These are phyloP conservation scores for Nothocercus nigrocapillus DNA, from an alignment of 2,113 vertebrate genomes.

Conservation along the genomic window DNA sequence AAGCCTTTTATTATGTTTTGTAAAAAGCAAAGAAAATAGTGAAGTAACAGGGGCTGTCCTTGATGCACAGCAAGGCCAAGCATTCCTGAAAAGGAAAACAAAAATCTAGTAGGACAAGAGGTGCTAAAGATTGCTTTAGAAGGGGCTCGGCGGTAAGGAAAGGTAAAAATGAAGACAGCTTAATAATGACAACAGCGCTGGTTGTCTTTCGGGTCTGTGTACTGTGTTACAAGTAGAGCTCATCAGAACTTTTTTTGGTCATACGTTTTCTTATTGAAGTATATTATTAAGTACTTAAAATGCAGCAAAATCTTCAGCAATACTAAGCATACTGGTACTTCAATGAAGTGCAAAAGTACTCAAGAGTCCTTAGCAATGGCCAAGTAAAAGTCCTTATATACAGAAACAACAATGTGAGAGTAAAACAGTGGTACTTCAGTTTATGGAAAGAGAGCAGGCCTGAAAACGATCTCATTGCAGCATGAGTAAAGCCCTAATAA, in stretches of 20 bases:
- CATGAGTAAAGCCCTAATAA: neutral
- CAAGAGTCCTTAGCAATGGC: neutral
- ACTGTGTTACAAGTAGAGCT: neutral
- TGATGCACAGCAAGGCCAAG: slow-evolving; percentile 51
- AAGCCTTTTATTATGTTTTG: slow-evolving; percentile 60
- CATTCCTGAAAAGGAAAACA: slow-evolving; percentile 57
- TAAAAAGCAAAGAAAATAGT: slow-evolving; percentile 46
- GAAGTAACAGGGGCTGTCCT: slow-evolving; percentile 55
- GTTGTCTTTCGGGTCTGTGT: neutral
- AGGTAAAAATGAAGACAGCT: slow-evolving; percentile 22
- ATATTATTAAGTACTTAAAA: neutral
- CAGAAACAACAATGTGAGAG: neutral
- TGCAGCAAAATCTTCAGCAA: neutral
- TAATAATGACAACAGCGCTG: neutral
- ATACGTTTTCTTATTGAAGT: neutral
- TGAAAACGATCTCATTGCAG: neutral
- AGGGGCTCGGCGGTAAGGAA: neutral
- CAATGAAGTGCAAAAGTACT: neutral
- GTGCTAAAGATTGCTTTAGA: slow-evolving; percentile 9
- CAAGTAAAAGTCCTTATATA: neutral
- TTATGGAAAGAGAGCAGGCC: neutral
- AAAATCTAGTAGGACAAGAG: slow-evolving; percentile 40
- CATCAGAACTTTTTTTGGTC: neutral
- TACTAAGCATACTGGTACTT: neutral
- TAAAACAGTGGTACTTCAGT: neutral